Evolutionary conservation across 2,888 invertebrate genomes (phyloP), one percentile per base, ranked within the genome.

Genomic region (Microdon myrmicae): DNA sequence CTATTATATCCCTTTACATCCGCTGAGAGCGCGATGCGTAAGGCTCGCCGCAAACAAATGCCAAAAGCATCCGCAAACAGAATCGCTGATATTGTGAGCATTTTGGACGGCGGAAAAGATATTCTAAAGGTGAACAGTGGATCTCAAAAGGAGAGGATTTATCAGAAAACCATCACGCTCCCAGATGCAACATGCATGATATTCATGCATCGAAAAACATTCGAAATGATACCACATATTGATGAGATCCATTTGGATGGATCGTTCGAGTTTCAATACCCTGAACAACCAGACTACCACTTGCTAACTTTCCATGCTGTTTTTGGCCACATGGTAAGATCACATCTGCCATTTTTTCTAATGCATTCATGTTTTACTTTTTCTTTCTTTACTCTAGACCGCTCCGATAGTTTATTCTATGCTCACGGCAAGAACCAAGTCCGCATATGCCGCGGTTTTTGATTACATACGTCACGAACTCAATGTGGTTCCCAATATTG

Each of bases 21-120:
- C 8, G 73, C 73, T 2, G 71, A 71, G 31, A 71, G 70, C 17
- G 71, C 73, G 26, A 73, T 73, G 73, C 53, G 73, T 3, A 73
- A 73, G 45, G 72, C 73, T 1, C 56, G 73, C 5, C 64, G 70
- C 3, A 73, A 73, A 31, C 68, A 71, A 51, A 41, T 71, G 1
- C 72, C 72, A 4, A 56, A 68, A 16, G 58, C 49, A 10, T 53
- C 61, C 1, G 69, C 71, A 8, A 67, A 69, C 3, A 69, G 49
- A 22, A 56, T 71, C 0, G 49, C 60, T 4, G 71, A 71, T 19
- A 64, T 72, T 7, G 69, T 69, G 4, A 59, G 68, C 25, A 61
- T 71, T 8, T 47, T 72, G 26, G 67, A 67, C n/a, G 64, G 68
- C 2, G 66, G 59, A 1, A 55, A 55, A 9, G 68, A 70, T 22